phyloP scores from a whole-genome alignment of 2,113 vertebrate genomes.

The Pyxicephalus adspersus region DNA sequence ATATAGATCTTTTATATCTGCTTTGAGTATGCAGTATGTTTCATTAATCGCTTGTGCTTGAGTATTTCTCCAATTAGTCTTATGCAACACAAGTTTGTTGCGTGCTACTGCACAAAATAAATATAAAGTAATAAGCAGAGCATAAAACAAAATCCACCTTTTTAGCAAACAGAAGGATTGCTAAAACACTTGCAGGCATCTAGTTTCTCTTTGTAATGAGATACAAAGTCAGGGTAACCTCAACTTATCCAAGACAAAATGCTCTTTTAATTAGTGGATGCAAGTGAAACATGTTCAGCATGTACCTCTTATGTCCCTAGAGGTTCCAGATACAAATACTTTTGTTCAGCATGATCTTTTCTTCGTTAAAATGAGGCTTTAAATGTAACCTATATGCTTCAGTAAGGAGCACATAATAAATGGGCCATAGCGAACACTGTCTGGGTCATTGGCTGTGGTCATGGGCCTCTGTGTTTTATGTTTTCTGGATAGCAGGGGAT shows the following conservation, averaged over 20 bases:
- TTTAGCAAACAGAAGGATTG: not conserved
- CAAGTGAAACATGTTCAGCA: constrained; percentile 22
- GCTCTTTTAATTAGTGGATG: constrained; percentile 34
- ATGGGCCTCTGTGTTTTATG: constrained; percentile 20
- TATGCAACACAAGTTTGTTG: not conserved
- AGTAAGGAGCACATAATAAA: constrained; percentile 26
- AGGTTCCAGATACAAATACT: constrained; percentile 14
- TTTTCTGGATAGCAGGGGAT: constrained; percentile 19
- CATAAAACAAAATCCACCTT: not conserved
- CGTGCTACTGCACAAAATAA: not conserved
- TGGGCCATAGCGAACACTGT: constrained; percentile 19
- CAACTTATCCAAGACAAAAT: constrained; percentile 14
- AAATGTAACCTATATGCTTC: constrained; percentile 42
- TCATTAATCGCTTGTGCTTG: not conserved
- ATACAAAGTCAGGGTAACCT: constrained; percentile 36
- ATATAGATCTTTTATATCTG: no score
- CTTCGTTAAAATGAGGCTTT: not conserved
- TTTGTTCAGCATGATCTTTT: not conserved
- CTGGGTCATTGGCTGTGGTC: constrained; percentile 39
- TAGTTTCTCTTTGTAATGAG: not conserved
- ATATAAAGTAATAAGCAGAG: not conserved
- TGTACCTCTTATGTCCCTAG: constrained; percentile 8
- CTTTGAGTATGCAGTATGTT: no score
- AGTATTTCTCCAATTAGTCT: not conserved
- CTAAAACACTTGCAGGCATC: not conserved